Conservation (phyloP, 2,113 vertebrate genomes). For the Larimichthys polyactis region DNA sequence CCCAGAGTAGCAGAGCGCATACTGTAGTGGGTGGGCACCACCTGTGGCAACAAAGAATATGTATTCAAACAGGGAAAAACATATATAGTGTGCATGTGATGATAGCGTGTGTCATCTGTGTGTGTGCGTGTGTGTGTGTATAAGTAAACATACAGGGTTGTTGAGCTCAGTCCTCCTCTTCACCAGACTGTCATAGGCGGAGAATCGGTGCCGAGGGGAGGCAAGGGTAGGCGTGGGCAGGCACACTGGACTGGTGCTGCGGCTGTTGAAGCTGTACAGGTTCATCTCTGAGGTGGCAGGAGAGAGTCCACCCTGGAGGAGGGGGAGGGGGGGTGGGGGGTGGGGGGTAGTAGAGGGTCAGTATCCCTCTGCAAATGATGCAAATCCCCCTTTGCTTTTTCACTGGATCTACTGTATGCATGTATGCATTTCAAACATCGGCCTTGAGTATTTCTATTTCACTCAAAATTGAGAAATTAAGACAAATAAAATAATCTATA, state of each 20-base stretch:
- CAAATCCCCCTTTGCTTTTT: neutral
- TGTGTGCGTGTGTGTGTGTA: no score
- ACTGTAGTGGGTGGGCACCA: slow-evolving; percentile 55
- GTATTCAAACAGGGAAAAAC: neutral
- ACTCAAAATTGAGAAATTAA: neutral
- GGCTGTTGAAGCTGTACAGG: slow-evolving; percentile 73
- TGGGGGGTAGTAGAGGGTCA: neutral
- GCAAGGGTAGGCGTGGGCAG: neutral
- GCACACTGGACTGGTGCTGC: slow-evolving; percentile 74
- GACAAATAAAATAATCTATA: neutral
- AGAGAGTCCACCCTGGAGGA: slow-evolving; percentile 68
- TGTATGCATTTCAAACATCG: neutral
- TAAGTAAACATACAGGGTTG: slow-evolving; percentile 32
- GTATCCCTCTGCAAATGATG: no score
- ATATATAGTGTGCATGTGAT: neutral
- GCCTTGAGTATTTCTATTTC: neutral
- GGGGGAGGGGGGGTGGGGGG: no score
- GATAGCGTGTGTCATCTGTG: neutral
- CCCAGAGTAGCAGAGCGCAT: slow-evolving; percentile 68
- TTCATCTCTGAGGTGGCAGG: slow-evolving; percentile 80
- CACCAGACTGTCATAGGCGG: slow-evolving; percentile 76
- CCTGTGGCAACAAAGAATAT: slow-evolving; percentile 20
- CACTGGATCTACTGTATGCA: neutral
- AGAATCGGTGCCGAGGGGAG: slow-evolving; percentile 57
- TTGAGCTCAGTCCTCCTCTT: slow-evolving; percentile 70